A percentile compares a stretch with the other conserved stretches of the same genome.
Evolutionary conservation across 2,797 vertebrate species (phyloP).

Genomic region (Pantherophis alleghaniensis): DNA sequence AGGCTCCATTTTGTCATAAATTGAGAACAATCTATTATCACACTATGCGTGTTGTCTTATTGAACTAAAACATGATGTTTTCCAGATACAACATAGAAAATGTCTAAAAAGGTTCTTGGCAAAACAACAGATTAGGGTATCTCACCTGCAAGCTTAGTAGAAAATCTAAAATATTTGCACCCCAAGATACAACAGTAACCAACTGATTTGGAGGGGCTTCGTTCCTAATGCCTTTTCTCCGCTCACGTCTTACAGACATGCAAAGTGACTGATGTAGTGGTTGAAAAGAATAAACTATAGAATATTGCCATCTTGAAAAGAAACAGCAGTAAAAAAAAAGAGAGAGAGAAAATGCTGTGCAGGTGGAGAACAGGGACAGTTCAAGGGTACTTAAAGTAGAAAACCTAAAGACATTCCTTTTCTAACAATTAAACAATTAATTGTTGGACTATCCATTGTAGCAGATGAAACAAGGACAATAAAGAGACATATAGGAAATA

Average conservation of each 20-base stretch:
- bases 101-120: background rate
- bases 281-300: background rate
- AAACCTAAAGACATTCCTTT: background rate
- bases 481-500: background rate
- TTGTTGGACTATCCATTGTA: background rate
- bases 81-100: background rate
- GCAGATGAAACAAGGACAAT: background rate
- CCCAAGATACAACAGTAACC: background rate
- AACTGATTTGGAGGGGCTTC: background rate
- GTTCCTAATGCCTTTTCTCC: background rate
- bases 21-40: background rate
- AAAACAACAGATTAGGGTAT: background rate
- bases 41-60: background rate
- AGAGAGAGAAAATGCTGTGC: background rate
- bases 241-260: background rate
- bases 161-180: background rate
- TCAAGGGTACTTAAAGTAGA: background rate
- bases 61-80: background rate
- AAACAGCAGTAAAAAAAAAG: too few species aligned
- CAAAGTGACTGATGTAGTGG: background rate
- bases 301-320: background rate
- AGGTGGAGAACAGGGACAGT: background rate
- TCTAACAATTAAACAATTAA: background rate
- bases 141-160: background rate
- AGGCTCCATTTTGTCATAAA: background rate